phyloP scores from a whole-genome alignment of 2,113 vertebrate genomes.

The Sylvietta virens region DNA sequence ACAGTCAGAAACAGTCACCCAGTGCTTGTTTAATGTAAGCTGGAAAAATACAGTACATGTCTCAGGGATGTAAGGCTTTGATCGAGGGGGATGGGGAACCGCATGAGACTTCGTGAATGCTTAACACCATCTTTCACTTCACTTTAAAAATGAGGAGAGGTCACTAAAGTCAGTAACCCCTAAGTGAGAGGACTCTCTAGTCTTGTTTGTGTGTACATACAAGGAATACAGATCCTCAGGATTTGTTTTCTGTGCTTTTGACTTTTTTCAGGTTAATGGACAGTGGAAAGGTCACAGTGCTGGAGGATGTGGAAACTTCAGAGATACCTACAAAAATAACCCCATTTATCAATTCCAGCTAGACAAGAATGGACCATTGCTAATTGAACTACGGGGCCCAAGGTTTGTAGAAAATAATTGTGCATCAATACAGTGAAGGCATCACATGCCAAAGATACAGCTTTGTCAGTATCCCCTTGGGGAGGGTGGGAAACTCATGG shows the following conservation, averaged over 20 bases:
- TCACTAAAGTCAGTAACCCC: neutral
- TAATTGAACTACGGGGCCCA: conserved; percentile 93
- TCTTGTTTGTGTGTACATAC: neutral
- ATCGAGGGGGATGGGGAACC: rapidly evolving
- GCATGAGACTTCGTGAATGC: neutral
- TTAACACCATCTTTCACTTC: neutral
- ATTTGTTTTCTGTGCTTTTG: neutral
- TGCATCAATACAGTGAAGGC: neutral
- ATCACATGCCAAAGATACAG: neutral
- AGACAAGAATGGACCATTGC: conserved; percentile 86
- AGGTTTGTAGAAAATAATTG: conserved; percentile 75
- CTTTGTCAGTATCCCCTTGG: neutral
- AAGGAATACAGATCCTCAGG: neutral
- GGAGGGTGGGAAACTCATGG: neutral
- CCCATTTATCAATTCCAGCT: conserved; percentile 92
- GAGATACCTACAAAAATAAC: conserved; percentile 91
- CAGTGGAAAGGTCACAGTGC: conserved; percentile 92
- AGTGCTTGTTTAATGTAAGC: neutral
- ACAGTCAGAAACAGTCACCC: neutral
- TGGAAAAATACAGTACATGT: neutral
- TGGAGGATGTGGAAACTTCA: conserved; percentile 95
- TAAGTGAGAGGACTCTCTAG: neutral
- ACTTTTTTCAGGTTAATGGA: conserved; percentile 83
- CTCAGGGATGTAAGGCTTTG: neutral
- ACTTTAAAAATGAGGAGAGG: neutral